Evolutionary conservation across 2,888 invertebrate species (phyloP).

Genomic region (Cancer borealis): DNA sequence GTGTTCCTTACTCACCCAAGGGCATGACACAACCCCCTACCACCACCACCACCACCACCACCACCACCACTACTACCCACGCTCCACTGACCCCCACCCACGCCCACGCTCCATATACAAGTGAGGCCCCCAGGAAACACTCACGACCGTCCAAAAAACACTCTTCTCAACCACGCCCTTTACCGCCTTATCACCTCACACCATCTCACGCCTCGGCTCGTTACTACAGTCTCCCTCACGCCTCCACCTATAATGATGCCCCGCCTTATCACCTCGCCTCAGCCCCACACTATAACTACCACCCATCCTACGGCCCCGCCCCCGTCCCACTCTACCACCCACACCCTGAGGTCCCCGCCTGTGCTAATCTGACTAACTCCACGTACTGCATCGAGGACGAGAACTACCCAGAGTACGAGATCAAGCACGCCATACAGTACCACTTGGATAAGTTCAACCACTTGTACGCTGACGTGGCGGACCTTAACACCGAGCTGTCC

Average conservation of each 20-base stretch:
- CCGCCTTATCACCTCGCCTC: background rate
- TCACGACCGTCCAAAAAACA: background rate
- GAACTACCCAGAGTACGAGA: constrained; percentile 70
- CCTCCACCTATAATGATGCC: background rate
- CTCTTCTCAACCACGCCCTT: background rate
- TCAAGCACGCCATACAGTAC: constrained; percentile 73
- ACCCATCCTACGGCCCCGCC: background rate
- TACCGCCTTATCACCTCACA: background rate
- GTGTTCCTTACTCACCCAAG: too few relatives aligned
- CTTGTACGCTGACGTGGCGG: constrained; percentile 77
- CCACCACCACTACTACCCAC: background rate
- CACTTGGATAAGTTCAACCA: constrained; percentile 69
- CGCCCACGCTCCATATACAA: background rate
- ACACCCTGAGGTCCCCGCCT: constrained; percentile 69
- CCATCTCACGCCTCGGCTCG: background rate
- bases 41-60: background rate
- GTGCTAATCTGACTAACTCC: constrained; percentile 74
- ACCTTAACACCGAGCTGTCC: constrained; percentile 64
- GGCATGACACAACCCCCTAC: background rate
- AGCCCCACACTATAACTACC: background rate
- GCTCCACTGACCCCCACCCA: background rate
- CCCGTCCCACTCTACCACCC: background rate
- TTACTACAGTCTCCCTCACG: background rate
- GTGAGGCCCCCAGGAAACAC: background rate
- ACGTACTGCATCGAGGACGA: constrained; percentile 68